Evolutionary conservation across 1,140 invertebrate species (phyloP).

Genomic region (Euglossa dilemma): DNA sequence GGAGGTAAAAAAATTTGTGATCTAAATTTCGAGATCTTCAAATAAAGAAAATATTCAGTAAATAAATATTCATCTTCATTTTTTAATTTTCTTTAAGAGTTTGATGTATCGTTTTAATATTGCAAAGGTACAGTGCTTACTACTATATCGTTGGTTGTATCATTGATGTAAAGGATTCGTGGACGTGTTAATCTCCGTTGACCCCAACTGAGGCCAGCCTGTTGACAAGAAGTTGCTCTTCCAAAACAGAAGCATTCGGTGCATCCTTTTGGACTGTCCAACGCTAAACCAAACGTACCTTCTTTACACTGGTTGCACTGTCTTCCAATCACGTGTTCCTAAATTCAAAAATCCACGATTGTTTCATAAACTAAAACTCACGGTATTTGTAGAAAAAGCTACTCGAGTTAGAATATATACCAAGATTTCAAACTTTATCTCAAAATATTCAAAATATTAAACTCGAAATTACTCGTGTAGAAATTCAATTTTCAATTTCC

Average conservation of each 20-base stretch:
- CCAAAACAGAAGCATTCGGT: slow-evolving; percentile 96
- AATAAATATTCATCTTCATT: neutral
- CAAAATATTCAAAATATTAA: too few relatives aligned
- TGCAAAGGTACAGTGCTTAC: slow-evolving; percentile 68
- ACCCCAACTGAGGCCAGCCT: slow-evolving; percentile 90
- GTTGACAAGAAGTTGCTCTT: slow-evolving; percentile 88
- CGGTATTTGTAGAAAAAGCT: too few relatives aligned
- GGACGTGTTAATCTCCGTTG: slow-evolving; percentile 86
- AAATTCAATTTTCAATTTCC: too few relatives aligned
- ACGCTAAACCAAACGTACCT: slow-evolving; percentile 91
- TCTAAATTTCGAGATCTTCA: slow-evolving; percentile 77
- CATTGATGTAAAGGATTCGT: slow-evolving; percentile 83
- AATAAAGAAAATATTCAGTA: neutral
- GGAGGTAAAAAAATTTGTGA: slow-evolving; percentile 71
- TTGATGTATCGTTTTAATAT: too few relatives aligned
- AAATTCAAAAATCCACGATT: neutral
- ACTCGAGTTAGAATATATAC: too few relatives aligned
- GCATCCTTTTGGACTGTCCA: slow-evolving; percentile 90
- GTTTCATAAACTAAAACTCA: too few relatives aligned
- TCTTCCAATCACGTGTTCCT: slow-evolving; percentile 90
- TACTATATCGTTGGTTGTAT: slow-evolving; percentile 80
- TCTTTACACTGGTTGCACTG: slow-evolving; percentile 93
- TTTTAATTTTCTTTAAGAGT: neutral
- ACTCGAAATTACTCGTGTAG: too few relatives aligned
- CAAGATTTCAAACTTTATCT: too few relatives aligned